Conservation (phyloP, 2,888 invertebrate genomes). For the Eumacrocentrus americanus region DNA sequence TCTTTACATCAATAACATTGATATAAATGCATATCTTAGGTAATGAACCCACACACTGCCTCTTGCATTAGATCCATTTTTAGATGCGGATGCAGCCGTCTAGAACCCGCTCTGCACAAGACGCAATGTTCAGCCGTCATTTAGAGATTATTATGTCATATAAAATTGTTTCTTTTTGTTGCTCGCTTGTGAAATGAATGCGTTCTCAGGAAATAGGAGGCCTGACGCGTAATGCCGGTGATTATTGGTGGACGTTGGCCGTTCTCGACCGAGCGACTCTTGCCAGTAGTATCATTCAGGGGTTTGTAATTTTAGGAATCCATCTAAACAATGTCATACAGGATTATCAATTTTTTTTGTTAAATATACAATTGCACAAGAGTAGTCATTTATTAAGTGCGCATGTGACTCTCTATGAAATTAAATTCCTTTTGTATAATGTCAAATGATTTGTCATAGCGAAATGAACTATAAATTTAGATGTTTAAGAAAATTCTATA, state of each 20-base stretch:
- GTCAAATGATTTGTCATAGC: no score
- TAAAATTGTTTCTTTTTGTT: slow-evolving; percentile 23
- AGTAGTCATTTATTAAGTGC: neutral
- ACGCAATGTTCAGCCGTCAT: slow-evolving; percentile 9
- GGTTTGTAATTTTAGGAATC: slow-evolving; percentile 9
- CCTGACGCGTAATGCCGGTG: slow-evolving; percentile 10
- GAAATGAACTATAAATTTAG: no score
- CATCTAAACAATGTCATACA: neutral
- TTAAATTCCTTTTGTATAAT: neutral
- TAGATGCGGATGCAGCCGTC: slow-evolving; percentile 21
- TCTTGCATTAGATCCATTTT: slow-evolving; percentile 18
- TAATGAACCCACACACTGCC: no score
- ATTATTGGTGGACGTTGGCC: slow-evolving; percentile 11
- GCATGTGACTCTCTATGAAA: slow-evolving; percentile 1
- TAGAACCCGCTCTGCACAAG: slow-evolving; percentile 6
- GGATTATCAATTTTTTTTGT: neutral
- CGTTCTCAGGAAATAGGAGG: slow-evolving; percentile 25
- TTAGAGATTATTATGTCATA: slow-evolving; percentile 1
- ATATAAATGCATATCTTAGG: no score
- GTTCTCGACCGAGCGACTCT: no score
- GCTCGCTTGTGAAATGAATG: slow-evolving; percentile 25
- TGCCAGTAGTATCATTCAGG: no score
- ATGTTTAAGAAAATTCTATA: no score
- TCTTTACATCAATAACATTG: no score
- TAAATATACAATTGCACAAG: slow-evolving; percentile 3